phyloP scores from a whole-genome alignment of 2,888 invertebrate species.

The Drosophila subsilvestris region DNA sequence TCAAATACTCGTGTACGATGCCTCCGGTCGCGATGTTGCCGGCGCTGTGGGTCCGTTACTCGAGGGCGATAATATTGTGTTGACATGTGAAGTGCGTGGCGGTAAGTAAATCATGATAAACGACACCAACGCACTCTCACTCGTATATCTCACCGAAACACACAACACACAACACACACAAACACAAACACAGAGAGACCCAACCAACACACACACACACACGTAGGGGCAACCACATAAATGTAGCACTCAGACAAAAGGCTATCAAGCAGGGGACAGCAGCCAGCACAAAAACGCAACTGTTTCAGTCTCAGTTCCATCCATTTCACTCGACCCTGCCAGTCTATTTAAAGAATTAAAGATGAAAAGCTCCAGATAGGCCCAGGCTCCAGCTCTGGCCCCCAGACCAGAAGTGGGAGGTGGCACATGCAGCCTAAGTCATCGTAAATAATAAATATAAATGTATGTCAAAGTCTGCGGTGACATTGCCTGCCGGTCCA shows the following conservation, averaged over 20 bases:
- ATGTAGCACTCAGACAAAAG: slow-evolving; percentile 79
- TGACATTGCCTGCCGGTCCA: slow-evolving; percentile 55
- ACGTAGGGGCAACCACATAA: slow-evolving; percentile 65
- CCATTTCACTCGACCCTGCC: slow-evolving; percentile 33
- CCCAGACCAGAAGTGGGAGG: slow-evolving; percentile 12
- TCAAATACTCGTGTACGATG: slow-evolving; percentile 92
- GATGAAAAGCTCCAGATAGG: slow-evolving; percentile 71
- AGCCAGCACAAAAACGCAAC: slow-evolving; percentile 53
- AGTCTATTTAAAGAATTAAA: slow-evolving; percentile 80
- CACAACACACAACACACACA: slow-evolving; percentile 10
- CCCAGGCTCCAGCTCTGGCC: slow-evolving; percentile 36
- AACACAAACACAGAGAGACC: slow-evolving; percentile 3
- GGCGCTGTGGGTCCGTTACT: slow-evolving; percentile 92
- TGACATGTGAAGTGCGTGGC: slow-evolving; percentile 94
- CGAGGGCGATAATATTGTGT: slow-evolving; percentile 91
- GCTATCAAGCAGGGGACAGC: slow-evolving; percentile 68
- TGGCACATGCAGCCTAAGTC: slow-evolving; percentile 62
- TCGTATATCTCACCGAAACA: neutral
- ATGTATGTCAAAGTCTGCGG: slow-evolving; percentile 79
- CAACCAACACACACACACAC: slow-evolving; percentile 16
- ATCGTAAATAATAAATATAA: slow-evolving; percentile 80
- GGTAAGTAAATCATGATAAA: slow-evolving; percentile 87
- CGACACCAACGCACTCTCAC: slow-evolving; percentile 60
- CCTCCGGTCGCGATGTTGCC: slow-evolving; percentile 92
- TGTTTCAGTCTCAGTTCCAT: slow-evolving; percentile 29